A percentile compares a stretch with the other conserved stretches of the same genome.
These are phyloP conservation scores for Crepidodera aurea DNA, from an alignment of 2,888 invertebrate species.

Conservation along the genomic window DNA sequence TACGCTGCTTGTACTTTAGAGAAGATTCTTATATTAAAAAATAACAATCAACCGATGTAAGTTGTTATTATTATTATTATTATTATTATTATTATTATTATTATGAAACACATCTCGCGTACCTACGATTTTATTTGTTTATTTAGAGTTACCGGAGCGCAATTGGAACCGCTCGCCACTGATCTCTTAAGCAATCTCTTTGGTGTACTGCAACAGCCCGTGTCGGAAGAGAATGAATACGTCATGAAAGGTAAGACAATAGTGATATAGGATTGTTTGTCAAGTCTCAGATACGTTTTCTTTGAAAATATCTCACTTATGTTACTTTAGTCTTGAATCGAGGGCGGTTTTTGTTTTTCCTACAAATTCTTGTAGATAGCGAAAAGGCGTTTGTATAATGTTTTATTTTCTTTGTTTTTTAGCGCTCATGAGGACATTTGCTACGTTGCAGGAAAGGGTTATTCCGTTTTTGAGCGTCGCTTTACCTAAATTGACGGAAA, in stretches of 20 bases:
- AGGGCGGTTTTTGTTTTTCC: too few relatives aligned
- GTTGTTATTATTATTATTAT: slow-evolving; percentile 42
- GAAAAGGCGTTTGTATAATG: too few relatives aligned
- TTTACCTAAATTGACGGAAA: slow-evolving; percentile 84
- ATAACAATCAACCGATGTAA: slow-evolving; percentile 66
- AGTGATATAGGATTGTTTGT: too few relatives aligned
- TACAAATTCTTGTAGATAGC: too few relatives aligned
- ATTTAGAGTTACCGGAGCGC: slow-evolving; percentile 66
- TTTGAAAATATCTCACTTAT: too few relatives aligned
- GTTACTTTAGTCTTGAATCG: too few relatives aligned
- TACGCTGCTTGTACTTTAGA: slow-evolving; percentile 95
- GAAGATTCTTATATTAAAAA: slow-evolving; percentile 81
- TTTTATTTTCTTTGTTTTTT: slow-evolving; percentile 49
- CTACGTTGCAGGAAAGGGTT: slow-evolving; percentile 80
- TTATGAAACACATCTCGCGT: too few relatives aligned
- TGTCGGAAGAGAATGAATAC: slow-evolving; percentile 94
- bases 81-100: slow-evolving; percentile 11
- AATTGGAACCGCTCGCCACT: slow-evolving; percentile 73
- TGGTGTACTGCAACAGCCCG: slow-evolving; percentile 73
- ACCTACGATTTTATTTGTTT: too few relatives aligned
- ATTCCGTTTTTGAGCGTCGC: slow-evolving; percentile 83
- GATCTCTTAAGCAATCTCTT: slow-evolving; percentile 81
- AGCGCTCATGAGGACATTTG: slow-evolving; percentile 92
- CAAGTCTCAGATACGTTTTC: too few relatives aligned
- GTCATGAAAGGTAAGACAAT: slow-evolving; percentile 84